These are phyloP conservation scores for Acronicta aceris DNA, from an alignment of 2,888 invertebrate genomes.

Conservation along the genomic window DNA sequence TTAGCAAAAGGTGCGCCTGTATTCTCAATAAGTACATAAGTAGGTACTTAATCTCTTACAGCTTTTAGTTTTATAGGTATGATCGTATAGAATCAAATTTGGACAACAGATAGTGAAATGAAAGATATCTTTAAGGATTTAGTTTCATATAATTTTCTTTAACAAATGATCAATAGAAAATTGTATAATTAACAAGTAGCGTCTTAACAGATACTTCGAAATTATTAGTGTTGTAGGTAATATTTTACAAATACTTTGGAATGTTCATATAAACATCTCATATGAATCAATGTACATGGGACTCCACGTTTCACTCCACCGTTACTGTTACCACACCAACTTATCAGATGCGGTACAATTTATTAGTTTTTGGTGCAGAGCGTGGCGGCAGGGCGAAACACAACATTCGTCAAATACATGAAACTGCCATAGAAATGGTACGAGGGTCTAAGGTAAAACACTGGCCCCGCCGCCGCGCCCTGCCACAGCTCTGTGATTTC, in stretches of 20 bases:
- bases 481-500: constrained; percentile 58
- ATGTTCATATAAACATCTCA: constrained; percentile 88
- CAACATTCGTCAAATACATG: constrained; percentile 62
- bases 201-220: constrained; percentile 89
- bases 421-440: constrained; percentile 61
- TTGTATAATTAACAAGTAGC: constrained; percentile 90
- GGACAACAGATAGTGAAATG: constrained; percentile 48
- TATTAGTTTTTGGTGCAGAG: constrained; percentile 52
- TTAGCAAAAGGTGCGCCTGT: constrained; percentile 70
- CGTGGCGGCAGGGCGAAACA: constrained; percentile 44
- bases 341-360: constrained; percentile 43
- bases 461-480: constrained; percentile 45
- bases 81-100: constrained; percentile 22
- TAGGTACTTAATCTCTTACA: constrained; percentile 15
- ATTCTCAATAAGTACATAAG: constrained; percentile 22
- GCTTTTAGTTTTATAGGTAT: constrained; percentile 30
- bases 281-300: constrained; percentile 80
- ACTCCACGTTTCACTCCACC: constrained; percentile 57
- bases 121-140: constrained; percentile 86
- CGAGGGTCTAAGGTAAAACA: constrained; percentile 76
- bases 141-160: constrained; percentile 90
- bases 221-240: constrained; percentile 88
- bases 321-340: constrained; percentile 50
- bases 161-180: constrained; percentile 90
- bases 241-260: constrained; percentile 89